Evolutionary conservation across 2,888 invertebrate genomes (phyloP), one percentile per base, ranked within the genome.

Genomic region (Stegana nigrithorax): DNA sequence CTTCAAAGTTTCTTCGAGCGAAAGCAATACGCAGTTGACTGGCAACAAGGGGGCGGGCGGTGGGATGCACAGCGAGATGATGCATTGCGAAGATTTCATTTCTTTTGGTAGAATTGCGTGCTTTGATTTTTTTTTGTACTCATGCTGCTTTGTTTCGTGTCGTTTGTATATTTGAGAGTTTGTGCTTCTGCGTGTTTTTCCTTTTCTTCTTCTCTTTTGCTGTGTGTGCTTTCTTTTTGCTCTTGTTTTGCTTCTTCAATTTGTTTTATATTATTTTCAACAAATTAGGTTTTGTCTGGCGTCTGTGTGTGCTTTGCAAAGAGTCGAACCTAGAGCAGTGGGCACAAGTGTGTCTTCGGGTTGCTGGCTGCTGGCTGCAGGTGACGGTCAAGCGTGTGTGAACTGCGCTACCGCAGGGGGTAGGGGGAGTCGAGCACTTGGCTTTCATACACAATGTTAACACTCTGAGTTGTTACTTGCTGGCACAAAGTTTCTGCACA

Each of bases 231-330:
- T 47, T 47, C n/a, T 17, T 47, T 21, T 47, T 47, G 23, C n/a
- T n/a, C 25, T 47, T 2, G 25, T 47, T 21, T 26, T 47, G 56
- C 47, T 7, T 36, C 32, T 57, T 23, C 14, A 60, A 42, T 68
- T 58, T 71, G 65, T 69, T 69, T 65, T 66, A 69, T 77, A 72
- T 71, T 69, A 77, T 72, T 73, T 72, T 67, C 58, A 60, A 66
- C 68, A 73, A 75, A 75, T 77, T 77, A 69, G 75, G 74, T 72
- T 75, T 73, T 71, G 68, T 70, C 73, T 56, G 55, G 59, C 67
- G 44, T 57, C 27, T 61, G 10, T 29, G 39, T 39, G 17, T 2
- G 17, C 8, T 55, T n/a, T 29, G 14, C 36, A 36, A 10, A 36
- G 12, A 36, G 4, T 6, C 36, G 14, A 4, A 36, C 36, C 4